Evolutionary conservation across 2,888 invertebrate species (phyloP).

Genomic region (Thymelicus lineola): DNA sequence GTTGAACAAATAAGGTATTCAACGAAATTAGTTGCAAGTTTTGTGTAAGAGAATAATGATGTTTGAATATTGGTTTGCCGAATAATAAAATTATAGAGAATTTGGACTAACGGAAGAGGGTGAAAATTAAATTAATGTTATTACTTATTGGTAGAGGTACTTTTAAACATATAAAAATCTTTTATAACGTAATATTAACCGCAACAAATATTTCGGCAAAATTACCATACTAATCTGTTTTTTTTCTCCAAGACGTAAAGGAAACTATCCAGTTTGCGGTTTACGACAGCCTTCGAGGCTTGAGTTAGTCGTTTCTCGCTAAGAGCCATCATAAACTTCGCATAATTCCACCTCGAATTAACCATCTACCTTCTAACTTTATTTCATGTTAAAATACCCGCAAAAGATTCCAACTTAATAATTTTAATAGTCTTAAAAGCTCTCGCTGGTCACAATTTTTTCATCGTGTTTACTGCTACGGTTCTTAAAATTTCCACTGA

Average conservation of each 20-base stretch:
- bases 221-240: neutral
- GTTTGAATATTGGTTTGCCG: too few species aligned
- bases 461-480: neutral
- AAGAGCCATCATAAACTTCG: conserved; percentile 37
- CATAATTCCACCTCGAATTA: conserved; percentile 36
- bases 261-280: conserved; percentile 24
- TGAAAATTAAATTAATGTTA: too few species aligned
- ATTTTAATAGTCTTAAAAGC: conserved; percentile 19
- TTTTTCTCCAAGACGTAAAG: conserved; percentile 2
- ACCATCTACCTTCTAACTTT: conserved; percentile 31
- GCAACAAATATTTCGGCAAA: too few species aligned
- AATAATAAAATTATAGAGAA: too few species aligned
- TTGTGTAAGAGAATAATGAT: too few species aligned
- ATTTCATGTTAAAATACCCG: conserved; percentile 33
- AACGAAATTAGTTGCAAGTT: too few species aligned
- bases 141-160: too few species aligned
- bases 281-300: conserved; percentile 21
- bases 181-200: too few species aligned
- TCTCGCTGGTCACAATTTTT: conserved; percentile 6
- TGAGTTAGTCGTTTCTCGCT: conserved; percentile 29
- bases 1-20: too few species aligned
- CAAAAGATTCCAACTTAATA: conserved; percentile 32
- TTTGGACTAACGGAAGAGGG: too few species aligned
- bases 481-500: neutral
- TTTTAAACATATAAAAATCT: too few species aligned